Evolutionary conservation across 2,888 invertebrate genomes (phyloP).

Genomic region (Tipula vernalis): DNA sequence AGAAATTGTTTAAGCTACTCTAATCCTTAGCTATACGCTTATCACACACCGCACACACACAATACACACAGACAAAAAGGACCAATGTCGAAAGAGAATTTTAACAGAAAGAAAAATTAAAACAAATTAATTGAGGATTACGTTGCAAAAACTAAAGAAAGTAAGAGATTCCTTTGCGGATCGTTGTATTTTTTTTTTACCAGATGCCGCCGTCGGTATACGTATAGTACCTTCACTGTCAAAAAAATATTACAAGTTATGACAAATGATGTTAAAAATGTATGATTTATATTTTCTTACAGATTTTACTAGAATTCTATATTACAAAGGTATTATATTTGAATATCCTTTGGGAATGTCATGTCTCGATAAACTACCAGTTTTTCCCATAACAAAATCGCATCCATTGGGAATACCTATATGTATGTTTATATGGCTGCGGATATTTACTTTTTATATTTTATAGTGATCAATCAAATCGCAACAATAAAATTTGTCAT

Average conservation of each 20-base stretch:
- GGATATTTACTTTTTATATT: neutral
- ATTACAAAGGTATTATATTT: neutral
- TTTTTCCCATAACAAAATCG: neutral
- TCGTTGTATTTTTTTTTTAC: neutral
- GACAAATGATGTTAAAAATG: neutral
- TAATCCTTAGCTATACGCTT: neutral
- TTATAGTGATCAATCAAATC: neutral
- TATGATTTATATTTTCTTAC: neutral
- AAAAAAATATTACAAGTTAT: neutral
- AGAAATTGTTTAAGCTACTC: neutral
- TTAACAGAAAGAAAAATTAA: neutral
- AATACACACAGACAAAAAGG: no score
- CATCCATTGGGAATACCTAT: neutral
- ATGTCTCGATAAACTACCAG: neutral
- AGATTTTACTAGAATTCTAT: neutral
- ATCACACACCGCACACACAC: neutral
- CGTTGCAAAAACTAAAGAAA: conserved; percentile 5
- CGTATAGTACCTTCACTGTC: neutral
- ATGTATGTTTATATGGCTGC: neutral
- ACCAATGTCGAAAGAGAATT: neutral
- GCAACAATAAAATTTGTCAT: neutral
- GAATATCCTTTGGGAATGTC: neutral
- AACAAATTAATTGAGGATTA: conserved; percentile 9
- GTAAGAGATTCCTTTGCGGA: neutral
- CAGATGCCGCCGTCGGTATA: neutral